Conservation (phyloP, 1,140 invertebrate genomes). For the Sarcophaga bullata region DNA sequence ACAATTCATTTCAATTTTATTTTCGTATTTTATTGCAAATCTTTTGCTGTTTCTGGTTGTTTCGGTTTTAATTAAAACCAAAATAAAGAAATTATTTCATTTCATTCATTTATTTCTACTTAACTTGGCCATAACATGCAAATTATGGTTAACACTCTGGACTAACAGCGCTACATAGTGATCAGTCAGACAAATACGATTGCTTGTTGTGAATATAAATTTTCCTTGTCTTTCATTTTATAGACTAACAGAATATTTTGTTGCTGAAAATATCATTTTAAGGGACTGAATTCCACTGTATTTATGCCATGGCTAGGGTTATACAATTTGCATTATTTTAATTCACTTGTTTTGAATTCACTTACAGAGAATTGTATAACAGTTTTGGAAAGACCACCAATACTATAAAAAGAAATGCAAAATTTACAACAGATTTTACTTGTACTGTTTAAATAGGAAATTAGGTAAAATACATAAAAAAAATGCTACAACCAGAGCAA, state of each 20-base stretch:
- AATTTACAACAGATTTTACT: too few relatives aligned
- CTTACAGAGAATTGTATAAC: background rate
- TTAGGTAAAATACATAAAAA: too few relatives aligned
- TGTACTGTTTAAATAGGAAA: too few relatives aligned
- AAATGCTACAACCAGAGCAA: too few relatives aligned
- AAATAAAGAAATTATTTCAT: conserved; percentile 15
- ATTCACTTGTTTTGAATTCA: conserved; percentile 15
- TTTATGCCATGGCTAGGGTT: too few relatives aligned
- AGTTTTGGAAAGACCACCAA: background rate
- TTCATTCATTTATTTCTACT: background rate
- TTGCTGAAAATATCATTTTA: too few relatives aligned
- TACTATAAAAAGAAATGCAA: background rate
- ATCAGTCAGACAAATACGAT: background rate
- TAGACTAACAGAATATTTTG: background rate
- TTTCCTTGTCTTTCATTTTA: background rate
- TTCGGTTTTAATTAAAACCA: conserved; percentile 20
- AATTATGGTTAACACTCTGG: background rate
- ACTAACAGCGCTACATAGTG: background rate
- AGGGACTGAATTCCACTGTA: too few relatives aligned
- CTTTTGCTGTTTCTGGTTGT: background rate
- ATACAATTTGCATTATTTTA: background rate
- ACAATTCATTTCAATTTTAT: background rate
- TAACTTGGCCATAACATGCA: conserved; percentile 12
- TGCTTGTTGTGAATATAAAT: background rate
- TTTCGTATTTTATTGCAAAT: background rate